Base-by-base conservation (phyloP, 2,888 invertebrate genomes). In the Teleiodes luculella region DNA sequence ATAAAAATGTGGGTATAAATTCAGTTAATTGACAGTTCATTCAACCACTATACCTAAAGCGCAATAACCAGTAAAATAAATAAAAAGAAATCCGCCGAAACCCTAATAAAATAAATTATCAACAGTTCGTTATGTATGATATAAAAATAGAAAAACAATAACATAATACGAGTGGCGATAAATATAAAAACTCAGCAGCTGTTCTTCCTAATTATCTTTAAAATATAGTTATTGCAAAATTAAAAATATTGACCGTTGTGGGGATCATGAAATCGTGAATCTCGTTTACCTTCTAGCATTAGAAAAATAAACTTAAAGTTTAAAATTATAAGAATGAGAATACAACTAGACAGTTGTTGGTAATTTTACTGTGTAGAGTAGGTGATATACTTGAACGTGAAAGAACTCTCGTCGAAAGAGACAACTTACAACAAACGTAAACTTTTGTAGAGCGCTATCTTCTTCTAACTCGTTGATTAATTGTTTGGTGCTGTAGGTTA, bases 221-320 rank as follows among this genome's bases (percentile, higher is more conserved):
- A 49, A 65, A 62, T 61, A 63, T 61, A 61, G 63, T 58, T 59
- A 58, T 60, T 55, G 60, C 66, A 64, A 64, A 63, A 59, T 63
- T 66, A 62, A 64, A 63, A 57, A 63, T 63, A 68, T 65, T 62
- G 65, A 60, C 65, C 65, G 62, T 62, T 66, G 67, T 67, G 59
- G 67, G 69, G 70, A 69, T 64, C 62, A 68, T 65, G 62, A 61
- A 66, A 62, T 66, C 64, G 70, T 76, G 71, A 76, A 74, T 77
- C 70, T 75, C 60, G 57, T 64, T 67, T 65, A 61, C 58, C 59
- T 59, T 61, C 1, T 57, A 63, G 61, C 60, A 64, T 59, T 55
- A 59, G 31, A 39, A 51, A 30, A 31, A 13, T 41, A 30, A n/a
- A 20, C 37, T 51, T 18, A 41, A 31, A 20, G n/a, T 13, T 13